Conservation (phyloP, 2,888 invertebrate genomes). For the Agonopterix heracliana region DNA sequence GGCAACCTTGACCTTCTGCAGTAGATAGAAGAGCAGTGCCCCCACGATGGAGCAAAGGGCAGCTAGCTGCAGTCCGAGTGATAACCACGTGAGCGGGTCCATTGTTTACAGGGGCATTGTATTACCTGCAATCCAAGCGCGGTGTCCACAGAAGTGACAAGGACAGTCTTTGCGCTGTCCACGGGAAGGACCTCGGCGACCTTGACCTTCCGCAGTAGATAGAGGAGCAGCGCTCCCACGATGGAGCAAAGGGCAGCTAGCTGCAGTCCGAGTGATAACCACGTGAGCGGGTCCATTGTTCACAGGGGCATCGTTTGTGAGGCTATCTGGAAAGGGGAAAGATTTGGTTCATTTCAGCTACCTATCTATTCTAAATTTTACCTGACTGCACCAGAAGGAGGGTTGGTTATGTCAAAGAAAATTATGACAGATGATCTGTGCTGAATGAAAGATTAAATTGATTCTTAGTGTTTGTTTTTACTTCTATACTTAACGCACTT, state of each 20-base stretch:
- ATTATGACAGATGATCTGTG: too few relatives aligned
- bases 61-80: slow-evolving; percentile 86
- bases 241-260: slow-evolving; percentile 88
- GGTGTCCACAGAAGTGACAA: slow-evolving; percentile 88
- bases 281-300: slow-evolving; percentile 87
- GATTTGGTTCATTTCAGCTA: not conserved
- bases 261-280: slow-evolving; percentile 86
- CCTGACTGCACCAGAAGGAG: too few relatives aligned
- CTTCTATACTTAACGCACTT: too few relatives aligned
- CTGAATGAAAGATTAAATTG: too few relatives aligned
- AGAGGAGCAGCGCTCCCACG: slow-evolving; percentile 87
- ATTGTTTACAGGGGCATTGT: slow-evolving; percentile 57
- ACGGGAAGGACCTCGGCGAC: slow-evolving; percentile 72
- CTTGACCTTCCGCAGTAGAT: slow-evolving; percentile 85
- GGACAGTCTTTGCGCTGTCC: slow-evolving; percentile 83
- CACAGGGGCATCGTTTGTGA: slow-evolving; percentile 42
- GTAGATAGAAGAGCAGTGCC: slow-evolving; percentile 85
- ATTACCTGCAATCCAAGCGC: slow-evolving; percentile 84
- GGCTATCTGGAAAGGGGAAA: slow-evolving; percentile 41
- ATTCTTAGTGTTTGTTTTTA: too few relatives aligned
- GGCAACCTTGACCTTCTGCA: slow-evolving; percentile 82
- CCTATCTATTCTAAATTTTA: too few relatives aligned
- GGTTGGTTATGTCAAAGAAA: too few relatives aligned
- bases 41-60: slow-evolving; percentile 89
- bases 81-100: slow-evolving; percentile 88